Evolutionary conservation across 2,888 invertebrate genomes (phyloP).

Genomic region (Idaea dimidiata): DNA sequence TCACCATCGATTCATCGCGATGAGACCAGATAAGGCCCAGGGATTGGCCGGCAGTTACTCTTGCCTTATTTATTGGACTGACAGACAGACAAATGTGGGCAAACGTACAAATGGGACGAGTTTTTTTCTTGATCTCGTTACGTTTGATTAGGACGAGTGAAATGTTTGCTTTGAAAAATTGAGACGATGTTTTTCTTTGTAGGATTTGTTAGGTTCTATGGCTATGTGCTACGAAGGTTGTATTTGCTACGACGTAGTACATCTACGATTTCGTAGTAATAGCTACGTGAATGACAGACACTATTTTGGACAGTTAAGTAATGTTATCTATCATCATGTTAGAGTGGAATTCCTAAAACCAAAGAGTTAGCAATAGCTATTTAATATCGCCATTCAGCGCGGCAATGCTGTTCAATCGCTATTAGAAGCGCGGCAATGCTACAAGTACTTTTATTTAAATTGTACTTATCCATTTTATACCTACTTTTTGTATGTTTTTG

Average conservation of each 20-base stretch:
- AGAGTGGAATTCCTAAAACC: no score
- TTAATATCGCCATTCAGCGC: no score
- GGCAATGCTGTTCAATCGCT: no score
- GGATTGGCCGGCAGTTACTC: conserved; percentile 64
- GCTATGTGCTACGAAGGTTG: background rate
- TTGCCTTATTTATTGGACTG: conserved; percentile 73
- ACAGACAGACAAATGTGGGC: conserved; percentile 73
- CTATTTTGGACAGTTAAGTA: background rate
- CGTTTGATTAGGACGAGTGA: conserved; percentile 53
- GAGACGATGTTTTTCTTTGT: background rate
- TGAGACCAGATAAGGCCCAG: conserved; percentile 74
- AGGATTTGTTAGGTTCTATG: background rate
- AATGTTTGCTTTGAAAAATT: conserved; percentile 25
- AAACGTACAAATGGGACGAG: conserved; percentile 57
- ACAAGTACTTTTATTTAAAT: no score
- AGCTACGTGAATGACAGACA: background rate
- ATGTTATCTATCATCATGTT: no score
- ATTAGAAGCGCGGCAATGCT: no score
- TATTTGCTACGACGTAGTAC: background rate
- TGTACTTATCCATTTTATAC: no score
- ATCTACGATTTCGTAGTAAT: background rate
- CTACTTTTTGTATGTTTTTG: no score
- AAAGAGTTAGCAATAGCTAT: no score
- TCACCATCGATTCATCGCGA: conserved; percentile 66
- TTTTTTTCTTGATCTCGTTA: conserved; percentile 62